Base-by-base conservation (phyloP, 1,140 invertebrate genomes). In the Coelopa frigida region DNA sequence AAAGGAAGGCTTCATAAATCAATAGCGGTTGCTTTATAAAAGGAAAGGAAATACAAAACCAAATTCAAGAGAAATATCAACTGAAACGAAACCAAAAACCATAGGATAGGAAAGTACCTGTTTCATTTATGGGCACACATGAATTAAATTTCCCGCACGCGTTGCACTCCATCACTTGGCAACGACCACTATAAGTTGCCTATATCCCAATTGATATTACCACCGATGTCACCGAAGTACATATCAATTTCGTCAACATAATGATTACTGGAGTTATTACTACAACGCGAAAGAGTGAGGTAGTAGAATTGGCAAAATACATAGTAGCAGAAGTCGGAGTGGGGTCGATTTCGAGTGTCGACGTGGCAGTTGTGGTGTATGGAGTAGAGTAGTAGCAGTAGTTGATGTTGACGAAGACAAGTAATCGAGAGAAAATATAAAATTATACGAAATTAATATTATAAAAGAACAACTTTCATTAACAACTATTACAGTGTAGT, bases 351-450 rank as follows among this genome's bases (percentile, higher is more conserved):
- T 29, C 27, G n/a, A 27, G 17, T 20, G 40, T 29, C 10, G 23
- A 42, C 20, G 32, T 24, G 27, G 29, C 18, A 42, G 40, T 42
- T 42, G 40, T 42, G 12, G 22, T 17, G 32, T 20, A 42, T 24
- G 24, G 24, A 42, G 40, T 29, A 42, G 40, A 42, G 32, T 20
- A 24, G 40, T 42, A 42, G 27, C 40, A 42, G 32, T 29, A 42
- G 18, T 42, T 42, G 27, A 29, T 29, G 32, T 42, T 20, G 26
- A 29, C 26, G 32, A 24, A 42, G 40, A 29, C 40, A 20, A 2
- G 15, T 8, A 10, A 20, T n/a, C n/a, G n/a, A n/a, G n/a, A n/a
- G n/a, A n/a, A n/a, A n/a, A n/a, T n/a, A n/a, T n/a, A n/a, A n/a
- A n/a, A n/a, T n/a, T n/a, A n/a, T n/a, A n/a, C n/a, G n/a, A n/a